A percentile compares a stretch with the other conserved stretches of the same genome.
Conservation (phyloP, 2,113 vertebrate species). For the Toxostoma redivivum region DNA sequence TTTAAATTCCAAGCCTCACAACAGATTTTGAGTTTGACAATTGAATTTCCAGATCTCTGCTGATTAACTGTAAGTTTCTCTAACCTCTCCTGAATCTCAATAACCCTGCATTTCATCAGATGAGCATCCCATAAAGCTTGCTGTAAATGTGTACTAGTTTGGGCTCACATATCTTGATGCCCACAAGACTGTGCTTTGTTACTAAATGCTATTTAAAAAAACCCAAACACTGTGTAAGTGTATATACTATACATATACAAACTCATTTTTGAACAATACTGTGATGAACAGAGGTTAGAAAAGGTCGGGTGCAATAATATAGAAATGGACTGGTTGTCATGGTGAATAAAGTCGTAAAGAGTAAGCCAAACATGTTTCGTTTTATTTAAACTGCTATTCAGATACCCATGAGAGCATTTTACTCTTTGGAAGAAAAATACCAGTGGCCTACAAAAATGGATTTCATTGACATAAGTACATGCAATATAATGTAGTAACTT, state of each 20-base stretch:
- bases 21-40: neutral
- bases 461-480: neutral
- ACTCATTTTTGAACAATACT: neutral
- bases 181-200: neutral
- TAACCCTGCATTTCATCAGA: neutral
- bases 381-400: constrained; percentile 25
- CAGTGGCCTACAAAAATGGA: neutral
- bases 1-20: neutral
- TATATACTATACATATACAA: neutral
- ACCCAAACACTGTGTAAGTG: too few species aligned
- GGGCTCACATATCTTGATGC: neutral
- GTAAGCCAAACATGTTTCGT: neutral
- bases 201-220: neutral
- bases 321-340: constrained; percentile 47
- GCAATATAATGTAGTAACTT: neutral
- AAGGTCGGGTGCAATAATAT: neutral
- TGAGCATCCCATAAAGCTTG: neutral
- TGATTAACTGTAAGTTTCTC: neutral
- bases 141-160: neutral
- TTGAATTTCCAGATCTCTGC: neutral
- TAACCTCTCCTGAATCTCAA: neutral
- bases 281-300: constrained; percentile 27
- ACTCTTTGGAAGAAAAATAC: neutral
- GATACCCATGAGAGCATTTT: neutral
- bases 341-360: constrained; percentile 16